Evolutionary conservation across 2,797 vertebrate genomes (phyloP), one percentile per base, ranked within the genome.

Genomic region (Dicrostonyx torquatus): DNA sequence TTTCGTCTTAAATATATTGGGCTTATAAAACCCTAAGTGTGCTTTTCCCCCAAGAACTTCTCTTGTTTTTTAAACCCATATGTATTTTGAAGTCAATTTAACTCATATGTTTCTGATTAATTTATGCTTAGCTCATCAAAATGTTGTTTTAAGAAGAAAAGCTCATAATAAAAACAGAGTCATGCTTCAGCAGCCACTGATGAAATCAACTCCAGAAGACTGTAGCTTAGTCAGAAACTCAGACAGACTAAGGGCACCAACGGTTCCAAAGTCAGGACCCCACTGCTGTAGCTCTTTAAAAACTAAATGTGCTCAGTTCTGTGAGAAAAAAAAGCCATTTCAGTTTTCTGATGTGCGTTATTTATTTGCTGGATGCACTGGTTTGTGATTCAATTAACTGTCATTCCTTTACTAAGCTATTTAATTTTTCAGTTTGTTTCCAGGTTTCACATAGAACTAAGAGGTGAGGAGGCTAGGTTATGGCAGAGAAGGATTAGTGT

Each of bases 121-220:
- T 96, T 97, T 97, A 96, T 97, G 96, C 97, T 97, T 96, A 97
- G 96, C 95, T 97, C 97, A 97, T 97, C 97, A 97, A 97, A 97
- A 96, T 97, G 95, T 97, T 97, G 97, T 97, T 97, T 97, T 97
- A 97, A 97, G 96, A 96, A 97, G 97, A 97, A 96, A 97, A 97
- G 88, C 95, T 95, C 96, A 96, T 96, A 55, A 77, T 89, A 95
- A 96, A 94, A 96, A 95, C 72, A 95, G 40, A 95, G 95, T 97
- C 97, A 97, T 95, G 97, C 96, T 97, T 97, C 97, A 96, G 90
- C 92, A 97, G 96, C 78, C 96, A 93, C 96, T 95, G 97, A 97
- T 96, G 96, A 97, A 97, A 97, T 97, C 93, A 97, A 96, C 85
- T 97, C 96, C 95, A 96, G 96, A 97, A 96, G 93, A 87, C 91